Base-by-base conservation (phyloP, 2,888 invertebrate genomes). In the Sinotaia quadrata region DNA sequence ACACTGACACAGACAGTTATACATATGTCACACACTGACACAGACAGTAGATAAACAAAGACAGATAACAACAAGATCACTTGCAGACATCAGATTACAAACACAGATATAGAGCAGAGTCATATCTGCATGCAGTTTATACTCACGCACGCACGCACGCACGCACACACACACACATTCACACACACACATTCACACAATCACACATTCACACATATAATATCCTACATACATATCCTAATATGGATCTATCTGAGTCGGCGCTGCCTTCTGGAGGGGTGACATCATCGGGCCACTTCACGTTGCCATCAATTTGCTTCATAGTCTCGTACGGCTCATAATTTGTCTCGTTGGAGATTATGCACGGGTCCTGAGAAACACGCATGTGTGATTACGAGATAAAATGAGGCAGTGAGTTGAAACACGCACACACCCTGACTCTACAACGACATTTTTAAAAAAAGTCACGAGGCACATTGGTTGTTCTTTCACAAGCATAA, bases 271-370 rank as follows among this genome's bases (percentile, higher is more conserved):
- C 69, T 41, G 78, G 79, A 31, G 77, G 68, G 27, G 56, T 60
- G 29, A 67, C 68, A 37, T 71, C 62, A 2, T 54, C 15, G 2
- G 85, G 84, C 86, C 86, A 86, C 67, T 80, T 83, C 49, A 87
- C 82, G 66, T 75, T 83, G 10, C 82, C 81, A 69, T 81, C 75
- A 21, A 72, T 73, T 18, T 68, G 69, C 15, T 70, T 69, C 57
- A 85, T 84, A 8, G 47, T 71, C 2, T 77, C 73, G 69, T 84
- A 87, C 0, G 86, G 84, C 29, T 69, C 69, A 71, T 87, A 87
- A 56, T 74, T 69, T 0, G 78, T 69, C 31, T 71, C 75, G 71
- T 81, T 81, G 41, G 75, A 72, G 29, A 81, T 77, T 59, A 84
- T 47, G 27, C 75, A 69, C 8, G 82, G 83, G 67, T 84, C 84